A percentile compares a stretch with the other conserved stretches of the same genome.
phyloP scores from a whole-genome alignment of 2,888 invertebrate genomes.

The Rhagophthalmus giganteus region DNA sequence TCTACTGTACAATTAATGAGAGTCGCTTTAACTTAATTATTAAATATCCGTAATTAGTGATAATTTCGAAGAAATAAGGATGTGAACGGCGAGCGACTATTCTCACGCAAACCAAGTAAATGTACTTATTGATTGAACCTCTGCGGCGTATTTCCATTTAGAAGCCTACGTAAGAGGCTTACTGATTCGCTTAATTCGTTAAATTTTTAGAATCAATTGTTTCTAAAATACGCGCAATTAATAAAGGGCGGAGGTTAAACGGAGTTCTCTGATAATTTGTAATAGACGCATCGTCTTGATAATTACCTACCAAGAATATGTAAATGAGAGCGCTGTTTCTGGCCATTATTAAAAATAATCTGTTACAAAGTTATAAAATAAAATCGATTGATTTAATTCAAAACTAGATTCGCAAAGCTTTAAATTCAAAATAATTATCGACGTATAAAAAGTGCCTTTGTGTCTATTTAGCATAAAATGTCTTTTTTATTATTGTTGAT shows the following conservation, averaged over 20 bases:
- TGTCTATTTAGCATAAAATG: no score
- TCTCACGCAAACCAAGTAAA: slow-evolving; percentile 19
- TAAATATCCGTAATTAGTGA: slow-evolving; percentile 15
- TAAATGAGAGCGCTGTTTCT: no score
- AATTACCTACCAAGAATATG: no score
- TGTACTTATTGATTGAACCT: slow-evolving; percentile 10
- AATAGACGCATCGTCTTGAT: no score
- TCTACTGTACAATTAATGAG: slow-evolving; percentile 8
- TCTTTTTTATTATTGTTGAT: no score
- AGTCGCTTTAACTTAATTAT: slow-evolving; percentile 17
- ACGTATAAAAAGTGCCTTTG: no score
- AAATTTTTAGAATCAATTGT: slow-evolving; percentile 8
- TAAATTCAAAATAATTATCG: no score
- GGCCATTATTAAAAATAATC: no score
- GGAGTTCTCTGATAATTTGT: slow-evolving; percentile 6
- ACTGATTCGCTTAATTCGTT: slow-evolving; percentile 4
- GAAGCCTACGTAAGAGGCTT: slow-evolving; percentile 7
- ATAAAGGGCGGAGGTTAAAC: slow-evolving; percentile 8
- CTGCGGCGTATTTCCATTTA: slow-evolving; percentile 6
- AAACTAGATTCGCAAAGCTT: no score
- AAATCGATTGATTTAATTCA: no score
- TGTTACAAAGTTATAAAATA: not conserved
- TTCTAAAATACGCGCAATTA: slow-evolving; percentile 7
- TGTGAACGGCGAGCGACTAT: slow-evolving; percentile 13
- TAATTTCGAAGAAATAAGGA: slow-evolving; percentile 16